Evolutionary conservation across 2,888 invertebrate species (phyloP), one percentile per base, ranked within the genome.

Genomic region (Gisinianus flammeolus): DNA sequence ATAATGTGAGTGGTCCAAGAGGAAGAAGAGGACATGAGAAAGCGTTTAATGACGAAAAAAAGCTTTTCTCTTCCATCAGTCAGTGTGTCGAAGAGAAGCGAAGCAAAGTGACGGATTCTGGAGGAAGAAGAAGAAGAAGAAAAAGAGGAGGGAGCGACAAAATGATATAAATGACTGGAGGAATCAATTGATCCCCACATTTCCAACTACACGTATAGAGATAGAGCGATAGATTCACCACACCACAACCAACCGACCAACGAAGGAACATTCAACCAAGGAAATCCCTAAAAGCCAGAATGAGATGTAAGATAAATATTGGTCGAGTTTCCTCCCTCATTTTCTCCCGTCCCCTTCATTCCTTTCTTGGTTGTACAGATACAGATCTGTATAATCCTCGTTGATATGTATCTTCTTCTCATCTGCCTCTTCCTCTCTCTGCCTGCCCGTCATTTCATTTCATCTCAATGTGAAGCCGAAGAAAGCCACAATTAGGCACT

Each of bases 131-230:
- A 16, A 44, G 44, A 44, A 44, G 16, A 44, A 44, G 44, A 44
- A 16, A 44, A 44, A 44, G 44, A 10, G 16, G 44, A 44, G 44
- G 69, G 72, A 69, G 70, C 64, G 56, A 58, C 58, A 81, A 81
- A 80, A 79, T 33, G 76, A 81, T 77, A 81, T 81, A 81, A 81
- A 81, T 81, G 80, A 79, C 77, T 77, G 67, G 73, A 16, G 64
- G 66, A 80, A 80, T 80, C 80, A 80, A 80, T 80, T 80, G 79
- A 77, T 79, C 73, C 75, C 44, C n/a, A 67, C 62, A 30, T 19
- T 64, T 12, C 64, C 28, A 30, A 24, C 8, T 4, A 64, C 8
- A n/a, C n/a, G n/a, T n/a, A n/a, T n/a, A n/a, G n/a, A n/a, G n/a
- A 30, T 12, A 33, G 28, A 22, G 12, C 4, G 31, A 16, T 24